These are phyloP conservation scores for Rhagonycha lutea DNA, from an alignment of 2,888 invertebrate genomes.

Conservation along the genomic window DNA sequence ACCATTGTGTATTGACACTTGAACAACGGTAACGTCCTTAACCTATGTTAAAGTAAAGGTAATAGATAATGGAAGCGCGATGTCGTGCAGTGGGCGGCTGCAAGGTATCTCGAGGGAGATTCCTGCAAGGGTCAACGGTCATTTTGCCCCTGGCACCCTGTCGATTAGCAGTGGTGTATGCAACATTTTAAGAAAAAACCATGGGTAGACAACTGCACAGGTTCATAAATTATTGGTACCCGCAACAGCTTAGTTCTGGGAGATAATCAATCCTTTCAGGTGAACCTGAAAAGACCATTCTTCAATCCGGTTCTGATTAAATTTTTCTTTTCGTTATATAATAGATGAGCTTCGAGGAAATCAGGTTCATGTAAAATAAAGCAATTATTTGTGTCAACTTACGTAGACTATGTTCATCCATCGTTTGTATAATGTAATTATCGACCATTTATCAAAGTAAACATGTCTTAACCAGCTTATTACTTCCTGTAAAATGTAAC, in stretches of 20 bases:
- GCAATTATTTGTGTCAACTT: neutral
- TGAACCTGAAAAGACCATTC: neutral
- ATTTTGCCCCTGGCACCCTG: conserved; percentile 34
- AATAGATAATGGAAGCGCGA: conserved; percentile 28
- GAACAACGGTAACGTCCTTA: conserved; percentile 20
- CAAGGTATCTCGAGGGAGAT: conserved; percentile 28
- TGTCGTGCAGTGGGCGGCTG: conserved; percentile 27
- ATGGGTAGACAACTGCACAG: neutral
- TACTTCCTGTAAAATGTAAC: neutral
- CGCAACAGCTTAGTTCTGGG: neutral
- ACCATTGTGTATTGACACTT: conserved; percentile 2
- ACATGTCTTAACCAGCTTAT: neutral
- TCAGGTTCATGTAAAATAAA: neutral
- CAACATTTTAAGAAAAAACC: neutral
- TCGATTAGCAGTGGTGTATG: conserved; percentile 29
- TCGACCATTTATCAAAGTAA: conserved; percentile 1
- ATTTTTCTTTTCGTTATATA: neutral
- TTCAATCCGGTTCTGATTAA: neutral
- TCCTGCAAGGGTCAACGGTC: conserved; percentile 36
- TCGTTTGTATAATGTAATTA: neutral
- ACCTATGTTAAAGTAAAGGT: conserved; percentile 14
- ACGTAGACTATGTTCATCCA: neutral
- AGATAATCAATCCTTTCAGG: neutral
- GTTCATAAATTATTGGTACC: neutral
- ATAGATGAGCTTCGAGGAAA: neutral